phyloP scores from a whole-genome alignment of 1,140 invertebrate genomes.

The Ephestia elutella region DNA sequence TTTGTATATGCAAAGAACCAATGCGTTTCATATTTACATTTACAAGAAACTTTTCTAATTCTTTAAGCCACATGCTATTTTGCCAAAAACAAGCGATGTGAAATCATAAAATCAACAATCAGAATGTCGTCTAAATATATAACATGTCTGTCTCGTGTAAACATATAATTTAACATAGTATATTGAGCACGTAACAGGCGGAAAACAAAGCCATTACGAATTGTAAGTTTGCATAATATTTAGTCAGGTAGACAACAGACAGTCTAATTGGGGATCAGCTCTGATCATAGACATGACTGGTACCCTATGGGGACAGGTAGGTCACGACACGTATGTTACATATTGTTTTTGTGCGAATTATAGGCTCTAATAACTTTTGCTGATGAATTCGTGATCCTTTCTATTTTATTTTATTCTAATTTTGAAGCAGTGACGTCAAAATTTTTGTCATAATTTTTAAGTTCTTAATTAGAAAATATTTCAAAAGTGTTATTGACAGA shows the following conservation, averaged over 20 bases:
- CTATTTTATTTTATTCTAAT: no score
- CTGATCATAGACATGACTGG: background rate
- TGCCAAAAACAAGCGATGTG: no score
- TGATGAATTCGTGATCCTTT: background rate
- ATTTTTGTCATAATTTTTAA: no score
- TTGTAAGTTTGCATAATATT: background rate
- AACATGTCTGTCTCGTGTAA: background rate
- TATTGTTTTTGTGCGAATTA: background rate
- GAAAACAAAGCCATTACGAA: background rate
- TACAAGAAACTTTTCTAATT: no score
- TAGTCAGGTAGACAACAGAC: conserved; percentile 1
- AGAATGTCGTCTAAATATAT: no score
- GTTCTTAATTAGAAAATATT: no score
- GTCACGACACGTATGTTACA: background rate
- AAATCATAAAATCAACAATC: no score
- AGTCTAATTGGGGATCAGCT: background rate
- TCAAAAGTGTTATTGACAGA: no score
- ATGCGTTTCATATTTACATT: no score
- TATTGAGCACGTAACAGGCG: background rate
- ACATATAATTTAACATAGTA: background rate
- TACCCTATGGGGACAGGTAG: background rate
- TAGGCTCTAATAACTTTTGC: background rate
- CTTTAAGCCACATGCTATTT: no score
- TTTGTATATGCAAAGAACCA: no score
- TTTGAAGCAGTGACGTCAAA: no score